These are phyloP conservation scores for Mus musculus DNA, from an alignment of 2,113 vertebrate genomes.

Conservation along the genomic window DNA sequence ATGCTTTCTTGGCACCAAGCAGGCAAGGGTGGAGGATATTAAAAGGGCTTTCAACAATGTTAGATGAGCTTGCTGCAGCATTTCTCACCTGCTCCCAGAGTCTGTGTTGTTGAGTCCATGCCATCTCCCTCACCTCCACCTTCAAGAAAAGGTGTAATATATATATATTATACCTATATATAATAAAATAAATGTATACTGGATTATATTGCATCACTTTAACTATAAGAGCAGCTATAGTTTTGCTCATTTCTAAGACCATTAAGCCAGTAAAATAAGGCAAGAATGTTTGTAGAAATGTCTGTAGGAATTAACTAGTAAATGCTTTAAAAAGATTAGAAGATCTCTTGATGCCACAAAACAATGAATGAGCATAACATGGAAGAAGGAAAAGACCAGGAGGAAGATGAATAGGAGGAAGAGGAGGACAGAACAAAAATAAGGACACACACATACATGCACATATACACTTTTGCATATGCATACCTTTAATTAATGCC, in stretches of 20 bases:
- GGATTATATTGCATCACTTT: too few species aligned
- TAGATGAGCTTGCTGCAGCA: too few species aligned
- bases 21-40: too few species aligned
- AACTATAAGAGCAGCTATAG: not conserved
- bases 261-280: not conserved
- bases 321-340: not conserved
- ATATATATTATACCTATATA: too few species aligned
- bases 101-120: too few species aligned
- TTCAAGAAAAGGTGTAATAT: too few species aligned
- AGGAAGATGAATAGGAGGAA: not conserved
- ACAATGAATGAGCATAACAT: not conserved
- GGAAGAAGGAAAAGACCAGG: not conserved
- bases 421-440: not conserved
- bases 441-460: not conserved
- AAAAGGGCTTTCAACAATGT: too few species aligned
- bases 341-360: not conserved
- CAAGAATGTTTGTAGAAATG: not conserved
- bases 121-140: too few species aligned
- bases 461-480: not conserved
- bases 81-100: too few species aligned
- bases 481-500: not conserved
- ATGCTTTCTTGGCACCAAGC: too few species aligned
- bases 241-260: not conserved
- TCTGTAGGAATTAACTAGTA: not conserved
- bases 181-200: too few species aligned